Evolutionary conservation across 2,113 vertebrate species (phyloP), one percentile per base, ranked within the genome.

Genomic region (Nothobranchius furzeri): DNA sequence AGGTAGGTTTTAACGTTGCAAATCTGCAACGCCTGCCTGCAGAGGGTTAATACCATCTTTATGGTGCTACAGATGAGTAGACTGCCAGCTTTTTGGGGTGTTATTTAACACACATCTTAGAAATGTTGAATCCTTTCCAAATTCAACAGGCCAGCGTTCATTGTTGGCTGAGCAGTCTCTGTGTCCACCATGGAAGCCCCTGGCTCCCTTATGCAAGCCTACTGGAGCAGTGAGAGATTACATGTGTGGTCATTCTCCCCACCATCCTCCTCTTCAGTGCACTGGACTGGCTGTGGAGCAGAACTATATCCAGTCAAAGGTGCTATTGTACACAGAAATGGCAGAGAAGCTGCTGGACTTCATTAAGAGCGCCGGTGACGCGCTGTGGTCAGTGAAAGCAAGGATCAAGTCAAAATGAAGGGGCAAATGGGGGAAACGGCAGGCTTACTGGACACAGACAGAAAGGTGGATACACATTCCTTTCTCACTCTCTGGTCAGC

Each of bases 201-300:
- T 14, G 17, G 43, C 64, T 45, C 73, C 75, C 85, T 83, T 82
- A 79, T 90, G 62, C 54, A 6, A 68, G 42, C 55, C 57, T 68
- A 64, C 57, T 83, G 79, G 79, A 87, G 81, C 45, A 14, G 73
- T 71, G 42, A 85, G 60, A 85, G 70, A 83, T 88, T 83, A 81
- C 80, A 87, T 67, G 69, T 52, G 40, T 59, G 59, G 53, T 80
- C 81, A 76, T 84, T 78, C 76, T 45, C 56, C 64, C 62, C 56
- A 47, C 72, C 59, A 20, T 71, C 64, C 57, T 70, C 63, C 52
- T 77, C 72, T 53, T 83, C 66, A 60, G 71, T 68, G 62, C 45
- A 30, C 24, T 75, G 12, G 62, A 71, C 24, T 37, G 65, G 50
- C 55, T 51, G 58, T 60, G 50, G 55, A 79, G 75, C 35, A 75